Conservation (phyloP, 1,140 invertebrate species). For the Dryas iulia region DNA sequence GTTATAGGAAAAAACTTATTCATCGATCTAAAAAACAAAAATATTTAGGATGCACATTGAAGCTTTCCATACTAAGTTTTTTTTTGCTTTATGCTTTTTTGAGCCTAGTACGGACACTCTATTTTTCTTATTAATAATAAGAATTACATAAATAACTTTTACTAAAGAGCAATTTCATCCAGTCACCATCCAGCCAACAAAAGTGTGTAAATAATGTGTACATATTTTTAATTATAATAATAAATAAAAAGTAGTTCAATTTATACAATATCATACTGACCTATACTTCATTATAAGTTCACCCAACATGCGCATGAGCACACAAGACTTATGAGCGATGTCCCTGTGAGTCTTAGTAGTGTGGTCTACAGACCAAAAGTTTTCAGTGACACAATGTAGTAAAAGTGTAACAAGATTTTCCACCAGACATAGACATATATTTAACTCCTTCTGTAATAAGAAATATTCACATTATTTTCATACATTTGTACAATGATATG, state of each 20-base stretch:
- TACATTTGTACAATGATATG: no score
- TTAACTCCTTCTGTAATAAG: conserved; percentile 58
- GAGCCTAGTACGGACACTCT: no score
- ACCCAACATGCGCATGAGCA: conserved; percentile 62
- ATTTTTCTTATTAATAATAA: no score
- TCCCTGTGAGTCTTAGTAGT: conserved; percentile 60
- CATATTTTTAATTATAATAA: no score
- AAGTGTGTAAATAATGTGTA: no score
- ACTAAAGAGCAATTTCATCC: no score
- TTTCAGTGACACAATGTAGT: conserved; percentile 51
- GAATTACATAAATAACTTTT: no score
- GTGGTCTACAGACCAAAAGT: conserved; percentile 62
- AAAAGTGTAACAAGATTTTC: conserved; percentile 55
- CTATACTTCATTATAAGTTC: conserved; percentile 78
- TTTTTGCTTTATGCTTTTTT: neutral
- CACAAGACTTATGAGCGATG: conserved; percentile 67
- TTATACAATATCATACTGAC: conserved; percentile 40
- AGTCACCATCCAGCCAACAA: no score
- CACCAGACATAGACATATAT: conserved; percentile 50
- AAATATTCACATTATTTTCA: neutral
- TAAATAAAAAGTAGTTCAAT: neutral
- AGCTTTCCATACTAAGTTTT: no score
- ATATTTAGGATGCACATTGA: no score
- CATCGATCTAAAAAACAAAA: no score
- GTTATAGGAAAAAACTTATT: no score